phyloP scores from a whole-genome alignment of 37 sponge, comb jelly and placozoan genomes.

The Halichondria panicea region DNA sequence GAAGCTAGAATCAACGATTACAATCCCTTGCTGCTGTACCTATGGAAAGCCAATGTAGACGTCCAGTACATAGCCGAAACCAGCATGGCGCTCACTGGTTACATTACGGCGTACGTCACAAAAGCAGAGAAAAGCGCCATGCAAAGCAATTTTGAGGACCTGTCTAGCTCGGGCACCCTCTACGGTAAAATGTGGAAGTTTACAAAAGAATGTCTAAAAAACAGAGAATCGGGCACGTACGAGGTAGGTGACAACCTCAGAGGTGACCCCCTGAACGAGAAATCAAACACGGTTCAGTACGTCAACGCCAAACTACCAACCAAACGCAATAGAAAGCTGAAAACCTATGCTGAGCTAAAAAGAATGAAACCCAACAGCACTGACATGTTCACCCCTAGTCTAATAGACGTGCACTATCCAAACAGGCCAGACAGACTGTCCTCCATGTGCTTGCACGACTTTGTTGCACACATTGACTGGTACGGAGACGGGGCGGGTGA shows the following conservation, averaged over 20 bases:
- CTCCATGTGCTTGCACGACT: constrained; percentile 47
- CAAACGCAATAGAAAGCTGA: constrained; percentile 33
- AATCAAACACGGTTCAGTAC: constrained; percentile 51
- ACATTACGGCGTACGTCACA: constrained; percentile 61
- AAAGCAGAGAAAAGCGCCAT: constrained; percentile 66
- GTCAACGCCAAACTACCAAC: constrained; percentile 37
- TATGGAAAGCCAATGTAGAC: constrained; percentile 68
- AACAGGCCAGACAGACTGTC: constrained; percentile 41
- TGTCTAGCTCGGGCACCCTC: constrained; percentile 7
- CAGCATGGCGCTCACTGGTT: constrained; percentile 40
- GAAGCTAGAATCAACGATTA: constrained; percentile 60
- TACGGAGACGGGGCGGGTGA: constrained; percentile 9
- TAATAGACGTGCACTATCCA: constrained; percentile 37
- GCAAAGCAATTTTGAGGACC: constrained; percentile 53
- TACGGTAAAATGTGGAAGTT: constrained; percentile 46
- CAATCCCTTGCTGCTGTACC: constrained; percentile 47
- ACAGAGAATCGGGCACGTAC: constrained; percentile 50
- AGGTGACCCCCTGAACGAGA: constrained; percentile 45
- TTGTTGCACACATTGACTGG: constrained; percentile 14
- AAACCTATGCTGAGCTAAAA: constrained; percentile 9
- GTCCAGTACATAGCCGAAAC: constrained; percentile 54
- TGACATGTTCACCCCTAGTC: constrained; percentile 32
- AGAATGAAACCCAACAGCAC: constrained; percentile 20
- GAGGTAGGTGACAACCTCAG: constrained; percentile 53
- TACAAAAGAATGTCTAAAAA: constrained; percentile 13